phyloP scores from a whole-genome alignment of 1,140 invertebrate genomes.

The Cataglyphis hispanica region DNA sequence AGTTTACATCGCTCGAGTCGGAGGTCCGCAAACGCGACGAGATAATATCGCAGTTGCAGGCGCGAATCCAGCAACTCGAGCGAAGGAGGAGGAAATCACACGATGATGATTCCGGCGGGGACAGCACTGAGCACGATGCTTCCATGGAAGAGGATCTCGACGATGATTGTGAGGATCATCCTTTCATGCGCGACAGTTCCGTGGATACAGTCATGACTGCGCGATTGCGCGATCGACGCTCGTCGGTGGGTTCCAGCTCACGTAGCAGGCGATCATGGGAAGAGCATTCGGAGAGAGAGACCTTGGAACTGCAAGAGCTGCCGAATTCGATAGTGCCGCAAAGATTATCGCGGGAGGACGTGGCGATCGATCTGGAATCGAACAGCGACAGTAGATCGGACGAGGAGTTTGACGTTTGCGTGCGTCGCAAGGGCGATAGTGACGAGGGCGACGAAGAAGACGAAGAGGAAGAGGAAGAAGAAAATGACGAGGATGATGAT shows the following conservation, averaged over 20 bases:
- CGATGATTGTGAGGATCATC: constrained; percentile 85
- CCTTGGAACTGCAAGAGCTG: constrained; percentile 87
- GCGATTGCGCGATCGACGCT: constrained; percentile 75
- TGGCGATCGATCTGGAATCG: constrained; percentile 86
- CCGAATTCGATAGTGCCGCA: constrained; percentile 85
- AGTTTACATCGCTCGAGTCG: constrained; percentile 91
- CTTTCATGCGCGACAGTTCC: constrained; percentile 88
- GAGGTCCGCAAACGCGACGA: constrained; percentile 92
- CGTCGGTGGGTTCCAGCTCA: constrained; percentile 80
- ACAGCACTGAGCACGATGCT: constrained; percentile 78
- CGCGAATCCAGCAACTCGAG: constrained; percentile 90
- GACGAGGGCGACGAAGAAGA: constrained; percentile 60
- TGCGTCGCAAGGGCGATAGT: constrained; percentile 75
- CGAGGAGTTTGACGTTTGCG: constrained; percentile 67
- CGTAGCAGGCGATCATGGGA: constrained; percentile 87
- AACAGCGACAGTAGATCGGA: constrained; percentile 83
- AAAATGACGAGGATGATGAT: constrained; percentile 71
- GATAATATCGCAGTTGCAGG: constrained; percentile 92
- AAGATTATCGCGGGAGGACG: constrained; percentile 82
- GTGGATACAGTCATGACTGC: constrained; percentile 87
- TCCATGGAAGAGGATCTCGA: constrained; percentile 79
- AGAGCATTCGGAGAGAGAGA: constrained; percentile 88
- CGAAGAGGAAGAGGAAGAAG: constrained; percentile 79
- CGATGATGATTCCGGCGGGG: constrained; percentile 59
- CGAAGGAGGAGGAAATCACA: constrained; percentile 70